phyloP scores from a whole-genome alignment of 2,797 vertebrate genomes.

The Lacerta agilis region DNA sequence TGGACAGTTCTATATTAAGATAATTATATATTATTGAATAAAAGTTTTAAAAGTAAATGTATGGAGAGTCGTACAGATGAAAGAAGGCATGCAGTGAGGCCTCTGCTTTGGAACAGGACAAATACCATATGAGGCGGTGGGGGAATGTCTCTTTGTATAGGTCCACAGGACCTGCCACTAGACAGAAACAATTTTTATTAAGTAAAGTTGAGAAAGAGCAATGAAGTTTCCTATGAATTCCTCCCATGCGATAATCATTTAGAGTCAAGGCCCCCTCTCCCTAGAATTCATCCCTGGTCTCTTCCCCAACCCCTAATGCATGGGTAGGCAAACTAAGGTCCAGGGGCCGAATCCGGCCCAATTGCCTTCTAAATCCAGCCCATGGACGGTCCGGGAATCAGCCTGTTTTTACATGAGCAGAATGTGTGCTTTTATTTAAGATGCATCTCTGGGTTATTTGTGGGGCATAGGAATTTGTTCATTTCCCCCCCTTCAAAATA shows the following conservation, averaged over 20 bases:
- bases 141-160: not conserved
- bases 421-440: too few species aligned
- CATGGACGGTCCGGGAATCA: too few species aligned
- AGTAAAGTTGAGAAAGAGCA: not conserved
- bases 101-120: not conserved
- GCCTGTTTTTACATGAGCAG: too few species aligned
- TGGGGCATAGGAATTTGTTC: too few species aligned
- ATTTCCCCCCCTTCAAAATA: too few species aligned
- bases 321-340: too few species aligned
- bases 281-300: too few species aligned
- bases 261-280: not conserved
- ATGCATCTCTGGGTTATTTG: too few species aligned
- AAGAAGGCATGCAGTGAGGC: slow-evolving; percentile 36
- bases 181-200: not conserved
- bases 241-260: not conserved
- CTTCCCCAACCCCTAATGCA: not conserved
- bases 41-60: slow-evolving; percentile 78
- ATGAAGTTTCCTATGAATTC: not conserved
- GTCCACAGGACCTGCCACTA: not conserved
- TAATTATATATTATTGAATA: slow-evolving; percentile 81
- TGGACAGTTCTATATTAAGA: slow-evolving; percentile 71
- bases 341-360: too few species aligned
- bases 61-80: slow-evolving; percentile 66
- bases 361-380: too few species aligned
- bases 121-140: not conserved